Base-by-base conservation (phyloP, 1,140 invertebrate species). In the Psix sp. region DNA sequence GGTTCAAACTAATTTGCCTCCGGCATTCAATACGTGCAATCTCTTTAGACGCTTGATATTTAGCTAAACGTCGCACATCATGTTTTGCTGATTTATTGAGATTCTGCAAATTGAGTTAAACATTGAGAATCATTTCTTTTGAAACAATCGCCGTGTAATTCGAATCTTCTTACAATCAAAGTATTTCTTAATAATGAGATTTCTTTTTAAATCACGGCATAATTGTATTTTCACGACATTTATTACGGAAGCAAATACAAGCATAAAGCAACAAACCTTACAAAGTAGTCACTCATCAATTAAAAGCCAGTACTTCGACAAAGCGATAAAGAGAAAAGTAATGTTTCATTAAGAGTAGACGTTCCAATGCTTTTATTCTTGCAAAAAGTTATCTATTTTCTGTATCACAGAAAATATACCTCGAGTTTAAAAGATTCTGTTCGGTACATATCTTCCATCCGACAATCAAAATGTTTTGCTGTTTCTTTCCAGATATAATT, bases 1-100 rank as follows among this genome's bases (percentile, higher is more conserved):
- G 17, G 48, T 52, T 63, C 13, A 43, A 39, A 46, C 42, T 56
- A 66, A 66, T 66, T 66, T 66, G 48, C 46, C 36, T 56, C 14
- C 13, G 9, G 35, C 4, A 48, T 66, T 20, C 51, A 33, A 49
- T 66, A 43, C 43, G 9, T 26, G 13, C n/a, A n/a, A n/a, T n/a
- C n/a, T n/a, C n/a, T n/a, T n/a, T n/a, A n/a, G n/a, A n/a, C 17
- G 18, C 18, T 39, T n/a, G n/a, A 6, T 9, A 17, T 51, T 26
- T 57, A n/a, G n/a, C n/a, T 29, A 29, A 29, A 29, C 7, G 2
- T 29, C n/a, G 26, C 26, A 29, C n/a, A 29, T 29, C 26, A 29
- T 24, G 13, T 26, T 13, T 7, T n/a, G 3, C 17, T n/a, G 11
- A 39, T 17, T 5, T 3, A 18, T 17, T 18, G n/a, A 10, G 42